Evolutionary conservation across 2,888 invertebrate species (phyloP).

Genomic region (Pseudococcus longispinus): DNA sequence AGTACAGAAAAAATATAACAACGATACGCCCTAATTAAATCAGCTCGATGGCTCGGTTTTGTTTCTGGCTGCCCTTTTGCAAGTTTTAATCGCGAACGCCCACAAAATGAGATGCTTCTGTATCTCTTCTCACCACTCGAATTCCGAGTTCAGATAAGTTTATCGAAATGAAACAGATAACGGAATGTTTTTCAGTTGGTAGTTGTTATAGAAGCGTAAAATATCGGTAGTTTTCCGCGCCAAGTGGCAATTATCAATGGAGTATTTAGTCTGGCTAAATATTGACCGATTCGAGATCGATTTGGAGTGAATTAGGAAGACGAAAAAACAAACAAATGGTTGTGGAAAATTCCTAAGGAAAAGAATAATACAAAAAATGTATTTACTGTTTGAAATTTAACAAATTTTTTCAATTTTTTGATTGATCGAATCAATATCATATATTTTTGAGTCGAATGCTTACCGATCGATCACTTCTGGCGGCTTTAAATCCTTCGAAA

Average conservation of each 20-base stretch:
- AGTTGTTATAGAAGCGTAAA: background rate
- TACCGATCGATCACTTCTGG: too few relatives aligned
- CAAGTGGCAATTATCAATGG: background rate
- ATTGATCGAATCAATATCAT: too few relatives aligned
- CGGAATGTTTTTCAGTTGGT: background rate
- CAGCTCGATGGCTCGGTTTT: background rate
- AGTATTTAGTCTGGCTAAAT: background rate
- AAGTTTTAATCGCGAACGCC: conserved; percentile 5
- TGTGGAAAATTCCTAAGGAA: background rate
- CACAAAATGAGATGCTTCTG: background rate
- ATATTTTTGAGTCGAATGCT: too few relatives aligned
- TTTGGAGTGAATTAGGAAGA: background rate
- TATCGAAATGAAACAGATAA: background rate
- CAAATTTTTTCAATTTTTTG: too few relatives aligned
- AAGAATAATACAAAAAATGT: too few relatives aligned
- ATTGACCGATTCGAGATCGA: background rate
- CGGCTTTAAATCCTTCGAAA: too few relatives aligned
- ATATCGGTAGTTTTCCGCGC: background rate
- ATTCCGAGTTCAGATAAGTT: background rate
- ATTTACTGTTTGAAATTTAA: too few relatives aligned
- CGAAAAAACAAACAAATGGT: background rate
- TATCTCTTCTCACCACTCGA: background rate
- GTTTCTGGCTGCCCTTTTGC: background rate
- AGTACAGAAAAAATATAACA: background rate
- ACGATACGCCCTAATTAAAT: conserved; percentile 45